phyloP scores from a whole-genome alignment of 2,888 invertebrate genomes.

The Pelosia muscerda region DNA sequence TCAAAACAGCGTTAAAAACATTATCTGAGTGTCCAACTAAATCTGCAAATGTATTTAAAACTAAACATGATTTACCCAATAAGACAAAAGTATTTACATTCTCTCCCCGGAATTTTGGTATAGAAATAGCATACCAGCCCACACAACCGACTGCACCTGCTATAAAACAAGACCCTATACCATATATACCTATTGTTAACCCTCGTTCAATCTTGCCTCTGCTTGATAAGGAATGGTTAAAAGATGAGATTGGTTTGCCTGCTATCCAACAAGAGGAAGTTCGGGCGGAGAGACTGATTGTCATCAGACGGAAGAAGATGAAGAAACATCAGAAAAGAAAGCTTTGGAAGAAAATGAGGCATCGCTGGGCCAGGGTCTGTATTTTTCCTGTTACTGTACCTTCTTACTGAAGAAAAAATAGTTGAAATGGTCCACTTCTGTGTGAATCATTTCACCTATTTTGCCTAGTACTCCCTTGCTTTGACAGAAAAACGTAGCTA shows the following conservation, averaged over 20 bases:
- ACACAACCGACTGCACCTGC: slow-evolving; percentile 58
- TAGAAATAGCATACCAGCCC: slow-evolving; percentile 70
- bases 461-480: too few relatives aligned
- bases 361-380: slow-evolving; percentile 89
- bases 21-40: slow-evolving; percentile 67
- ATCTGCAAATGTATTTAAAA: slow-evolving; percentile 39
- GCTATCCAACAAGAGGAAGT: slow-evolving; percentile 85
- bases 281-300: slow-evolving; percentile 91
- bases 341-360: slow-evolving; percentile 92
- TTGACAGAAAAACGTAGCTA: too few relatives aligned
- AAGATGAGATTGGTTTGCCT: slow-evolving; percentile 84
- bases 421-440: too few relatives aligned
- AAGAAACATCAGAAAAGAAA: slow-evolving; percentile 94
- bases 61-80: slow-evolving; percentile 51
- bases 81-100: slow-evolving; percentile 62
- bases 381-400: too few relatives aligned
- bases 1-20: slow-evolving; percentile 70
- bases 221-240: slow-evolving; percentile 72
- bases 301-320: slow-evolving; percentile 94
- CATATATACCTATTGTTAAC: slow-evolving; percentile 78
- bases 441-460: too few relatives aligned
- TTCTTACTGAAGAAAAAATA: too few relatives aligned
- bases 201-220: slow-evolving; percentile 79
- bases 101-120: slow-evolving; percentile 70
- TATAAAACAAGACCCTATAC: slow-evolving; percentile 72